A percentile compares a stretch with the other conserved stretches of the same genome.
phyloP scores from a whole-genome alignment of 2,888 invertebrate species.

The Drosophila paramelanica region DNA sequence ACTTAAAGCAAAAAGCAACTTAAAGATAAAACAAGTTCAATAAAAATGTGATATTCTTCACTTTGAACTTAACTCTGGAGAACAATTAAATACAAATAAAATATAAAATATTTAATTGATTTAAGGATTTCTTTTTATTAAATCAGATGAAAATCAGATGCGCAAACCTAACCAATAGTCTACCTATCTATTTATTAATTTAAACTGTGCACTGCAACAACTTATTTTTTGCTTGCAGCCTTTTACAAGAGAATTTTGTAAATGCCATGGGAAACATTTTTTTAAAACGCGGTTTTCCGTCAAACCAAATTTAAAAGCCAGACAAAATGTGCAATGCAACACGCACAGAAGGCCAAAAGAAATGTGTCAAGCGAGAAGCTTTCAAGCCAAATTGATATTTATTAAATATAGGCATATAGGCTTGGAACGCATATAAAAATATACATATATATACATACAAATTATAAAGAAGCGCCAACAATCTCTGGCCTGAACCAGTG shows the following conservation, averaged over 20 bases:
- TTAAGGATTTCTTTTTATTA: too few species aligned
- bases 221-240: neutral
- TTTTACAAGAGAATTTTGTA: neutral
- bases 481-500: neutral
- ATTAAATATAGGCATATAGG: conserved; percentile 50
- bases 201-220: too few species aligned
- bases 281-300: conserved; percentile 8
- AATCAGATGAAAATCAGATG: too few species aligned
- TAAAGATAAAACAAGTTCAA: too few species aligned
- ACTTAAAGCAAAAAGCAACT: too few species aligned
- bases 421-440: conserved; percentile 24
- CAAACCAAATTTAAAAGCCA: conserved; percentile 25
- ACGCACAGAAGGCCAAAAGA: conserved; percentile 4
- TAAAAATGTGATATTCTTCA: too few species aligned
- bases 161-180: too few species aligned
- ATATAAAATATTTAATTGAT: too few species aligned
- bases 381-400: conserved; percentile 66
- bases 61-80: too few species aligned
- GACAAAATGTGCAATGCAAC: conserved; percentile 5
- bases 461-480: conserved; percentile 19
- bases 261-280: neutral
- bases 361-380: conserved; percentile 42
- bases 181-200: too few species aligned
- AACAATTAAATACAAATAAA: too few species aligned
- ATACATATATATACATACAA: too few species aligned